Base-by-base conservation (phyloP, 1,140 invertebrate genomes). In the Glossosoma conforme region DNA sequence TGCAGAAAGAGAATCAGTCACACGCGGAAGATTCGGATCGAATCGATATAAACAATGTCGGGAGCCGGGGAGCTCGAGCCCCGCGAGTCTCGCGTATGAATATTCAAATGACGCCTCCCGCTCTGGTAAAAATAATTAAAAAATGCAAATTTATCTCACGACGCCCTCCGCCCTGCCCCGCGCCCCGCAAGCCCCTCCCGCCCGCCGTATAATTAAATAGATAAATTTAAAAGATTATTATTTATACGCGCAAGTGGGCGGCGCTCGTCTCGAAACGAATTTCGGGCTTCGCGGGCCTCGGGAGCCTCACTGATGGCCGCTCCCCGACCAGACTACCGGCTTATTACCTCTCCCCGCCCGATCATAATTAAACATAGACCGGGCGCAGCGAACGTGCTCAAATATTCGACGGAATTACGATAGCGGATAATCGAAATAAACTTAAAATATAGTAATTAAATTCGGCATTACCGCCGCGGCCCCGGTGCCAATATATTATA, bases 191-290 rank as follows among this genome's bases (percentile, higher is more conserved):
- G 36, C 42, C 50, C 33, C 36, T 11, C 43, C 37, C 54, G 20
- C 50, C 19, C 44, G 47, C 56, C 44, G 48, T 54, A 54, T 58
- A 58, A 58, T 58, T 58, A 58, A 58, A 58, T 58, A 58, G 56
- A 58, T 58, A 58, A 58, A 58, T 58, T 58, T 54, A 58, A 58
- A 58, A 58, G 56, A 58, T 58, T 58, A 58, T 58, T 58, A 58
- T 58, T 58, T 58, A 57, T 57, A 58, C 55, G 55, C 50, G 50
- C 50, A 53, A 54, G 56, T 58, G 56, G 56, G 56, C 56, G 56
- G 49, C 46, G 43, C 47, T 47, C 51, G 56, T 54, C 51, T 58
- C 47, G 56, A 54, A 58, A 58, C 56, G 56, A 58, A 58, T 58
- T 58, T 58, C 38, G 43, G 56, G 35, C 45, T n/a, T n/a, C n/a